Evolutionary conservation across 2,113 vertebrate species (phyloP).

Genomic region (Cyanoderma ruficeps): DNA sequence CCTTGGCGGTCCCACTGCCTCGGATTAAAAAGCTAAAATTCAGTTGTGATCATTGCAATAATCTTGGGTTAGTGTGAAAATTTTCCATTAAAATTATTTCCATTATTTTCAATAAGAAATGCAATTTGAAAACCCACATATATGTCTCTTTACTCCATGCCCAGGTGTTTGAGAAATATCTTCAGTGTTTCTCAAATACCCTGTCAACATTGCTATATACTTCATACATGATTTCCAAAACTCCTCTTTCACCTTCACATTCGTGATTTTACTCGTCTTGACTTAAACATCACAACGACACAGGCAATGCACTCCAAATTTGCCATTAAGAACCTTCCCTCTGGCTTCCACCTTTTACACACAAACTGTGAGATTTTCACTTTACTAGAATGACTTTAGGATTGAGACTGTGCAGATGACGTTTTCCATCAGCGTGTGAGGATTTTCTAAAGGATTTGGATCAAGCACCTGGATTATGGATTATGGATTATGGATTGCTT

Average conservation of each 20-base stretch:
- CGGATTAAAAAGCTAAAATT: constrained; percentile 35
- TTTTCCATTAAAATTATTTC: neutral
- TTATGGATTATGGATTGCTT: neutral
- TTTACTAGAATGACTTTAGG: neutral
- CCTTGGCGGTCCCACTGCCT: neutral
- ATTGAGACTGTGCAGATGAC: neutral
- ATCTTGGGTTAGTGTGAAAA: neutral
- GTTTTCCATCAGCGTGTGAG: neutral
- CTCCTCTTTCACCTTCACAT: neutral
- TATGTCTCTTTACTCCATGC: neutral
- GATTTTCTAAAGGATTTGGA: neutral
- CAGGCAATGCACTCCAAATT: neutral
- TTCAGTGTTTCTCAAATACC: neutral
- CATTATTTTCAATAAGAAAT: neutral
- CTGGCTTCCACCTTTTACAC: neutral
- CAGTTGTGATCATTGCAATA: neutral
- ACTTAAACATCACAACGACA: neutral
- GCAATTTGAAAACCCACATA: neutral
- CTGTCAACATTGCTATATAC: neutral
- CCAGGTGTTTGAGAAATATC: neutral
- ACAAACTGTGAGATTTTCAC: neutral
- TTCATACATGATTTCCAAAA: neutral
- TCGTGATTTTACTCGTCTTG: neutral
- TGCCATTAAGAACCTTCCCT: neutral
- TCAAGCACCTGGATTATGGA: too few relatives aligned